Conservation (phyloP, 1,140 invertebrate species). For the Aleiodes sp. region DNA sequence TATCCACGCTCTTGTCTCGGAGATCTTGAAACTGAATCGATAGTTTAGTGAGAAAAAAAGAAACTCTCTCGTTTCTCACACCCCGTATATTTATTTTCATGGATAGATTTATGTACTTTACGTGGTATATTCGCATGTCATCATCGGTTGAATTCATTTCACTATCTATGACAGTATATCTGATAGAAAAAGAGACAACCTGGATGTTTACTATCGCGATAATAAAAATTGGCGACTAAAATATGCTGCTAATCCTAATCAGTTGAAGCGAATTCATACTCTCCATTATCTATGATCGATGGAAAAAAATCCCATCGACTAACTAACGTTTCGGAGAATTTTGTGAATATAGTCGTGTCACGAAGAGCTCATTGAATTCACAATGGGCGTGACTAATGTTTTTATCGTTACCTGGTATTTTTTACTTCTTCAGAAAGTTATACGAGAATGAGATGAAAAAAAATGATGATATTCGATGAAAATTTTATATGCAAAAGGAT, state of each 20-base stretch:
- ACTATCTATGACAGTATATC: too few species aligned
- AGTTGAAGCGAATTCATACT: neutral
- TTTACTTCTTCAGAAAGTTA: neutral
- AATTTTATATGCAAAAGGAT: conserved; percentile 82
- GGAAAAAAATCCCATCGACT: neutral
- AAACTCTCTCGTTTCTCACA: too few species aligned
- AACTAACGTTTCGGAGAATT: neutral
- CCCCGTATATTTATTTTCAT: too few species aligned
- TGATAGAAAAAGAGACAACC: too few species aligned
- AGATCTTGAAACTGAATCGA: neutral
- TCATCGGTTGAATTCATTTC: too few species aligned
- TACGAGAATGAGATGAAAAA: neutral
- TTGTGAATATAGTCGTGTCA: neutral
- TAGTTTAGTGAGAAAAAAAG: neutral
- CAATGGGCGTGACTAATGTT: neutral
- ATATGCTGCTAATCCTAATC: too few species aligned
- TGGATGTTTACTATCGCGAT: too few species aligned
- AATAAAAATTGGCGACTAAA: too few species aligned
- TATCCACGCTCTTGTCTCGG: neutral
- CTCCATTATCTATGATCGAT: neutral
- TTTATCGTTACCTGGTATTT: neutral
- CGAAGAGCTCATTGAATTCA: neutral
- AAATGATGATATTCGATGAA: neutral
- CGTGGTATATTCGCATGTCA: too few species aligned
- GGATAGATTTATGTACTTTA: too few species aligned